Evolutionary conservation across 2,888 invertebrate species (phyloP).

Genomic region (Dasypolia templi): DNA sequence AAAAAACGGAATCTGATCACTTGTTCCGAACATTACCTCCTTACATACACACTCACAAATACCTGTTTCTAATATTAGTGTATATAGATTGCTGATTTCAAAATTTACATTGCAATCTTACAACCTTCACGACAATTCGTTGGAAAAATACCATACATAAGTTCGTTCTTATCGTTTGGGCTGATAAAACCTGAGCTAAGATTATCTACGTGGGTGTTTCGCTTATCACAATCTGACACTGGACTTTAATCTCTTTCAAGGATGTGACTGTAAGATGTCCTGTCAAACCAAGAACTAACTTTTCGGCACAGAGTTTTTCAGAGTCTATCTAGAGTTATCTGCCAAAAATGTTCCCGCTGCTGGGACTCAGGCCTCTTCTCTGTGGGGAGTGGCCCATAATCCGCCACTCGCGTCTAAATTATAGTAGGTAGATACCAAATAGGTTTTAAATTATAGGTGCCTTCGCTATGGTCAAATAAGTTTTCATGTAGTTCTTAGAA

Average conservation of each 20-base stretch:
- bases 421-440: too few species aligned
- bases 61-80: too few species aligned
- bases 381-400: too few species aligned
- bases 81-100: neutral
- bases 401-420: too few species aligned
- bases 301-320: neutral
- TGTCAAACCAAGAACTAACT: neutral
- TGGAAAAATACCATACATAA: neutral
- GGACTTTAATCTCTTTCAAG: conserved; percentile 11
- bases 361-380: neutral
- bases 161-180: conserved; percentile 2
- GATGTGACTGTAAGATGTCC: neutral
- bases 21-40: neutral
- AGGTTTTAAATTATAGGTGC: too few species aligned
- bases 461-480: too few species aligned
- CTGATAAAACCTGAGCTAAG: conserved; percentile 12
- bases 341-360: neutral
- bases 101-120: neutral
- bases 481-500: too few species aligned
- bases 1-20: neutral
- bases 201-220: neutral
- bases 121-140: neutral
- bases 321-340: too few species aligned
- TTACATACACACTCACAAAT: neutral
- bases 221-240: conserved; percentile 14